A percentile compares a stretch with the other conserved stretches of the same genome.
Conservation (phyloP, 2,797 vertebrate species). For the Catostomus latipinnis region DNA sequence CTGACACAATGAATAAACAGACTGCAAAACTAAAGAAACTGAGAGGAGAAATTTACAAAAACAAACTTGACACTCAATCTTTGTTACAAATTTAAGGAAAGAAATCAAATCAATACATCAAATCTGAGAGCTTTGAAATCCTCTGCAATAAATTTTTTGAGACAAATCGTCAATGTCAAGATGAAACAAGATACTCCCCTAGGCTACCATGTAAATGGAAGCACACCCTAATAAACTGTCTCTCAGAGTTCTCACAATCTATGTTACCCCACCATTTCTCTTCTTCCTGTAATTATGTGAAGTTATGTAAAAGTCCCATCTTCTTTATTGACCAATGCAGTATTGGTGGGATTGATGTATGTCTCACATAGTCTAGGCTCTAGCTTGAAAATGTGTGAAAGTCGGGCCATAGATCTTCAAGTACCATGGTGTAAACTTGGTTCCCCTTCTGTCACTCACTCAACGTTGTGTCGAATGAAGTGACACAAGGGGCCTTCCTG, state of each 20-base stretch:
- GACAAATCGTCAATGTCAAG: slow-evolving; percentile 22
- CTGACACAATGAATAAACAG: slow-evolving; percentile 23
- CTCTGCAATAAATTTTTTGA: slow-evolving; percentile 6
- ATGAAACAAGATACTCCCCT: slow-evolving; percentile 10
- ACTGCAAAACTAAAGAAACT: slow-evolving; percentile 5
- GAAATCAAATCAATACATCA: slow-evolving; percentile 34
- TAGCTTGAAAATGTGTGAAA: neutral
- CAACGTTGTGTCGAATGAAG: too few species aligned
- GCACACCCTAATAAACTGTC: slow-evolving; percentile 7
- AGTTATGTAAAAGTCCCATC: slow-evolving; percentile 21
- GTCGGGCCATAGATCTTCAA: too few species aligned
- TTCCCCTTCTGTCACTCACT: too few species aligned
- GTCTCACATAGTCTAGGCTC: neutral
- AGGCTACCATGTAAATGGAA: slow-evolving; percentile 9
- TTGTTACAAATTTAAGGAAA: slow-evolving; percentile 31
- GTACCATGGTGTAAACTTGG: too few species aligned
- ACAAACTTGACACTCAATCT: slow-evolving; percentile 12
- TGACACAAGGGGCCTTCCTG: too few species aligned
- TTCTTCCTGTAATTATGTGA: slow-evolving; percentile 67
- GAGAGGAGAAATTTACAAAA: neutral
- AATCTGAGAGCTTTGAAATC: neutral
- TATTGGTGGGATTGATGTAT: neutral
- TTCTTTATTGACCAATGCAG: too few species aligned
- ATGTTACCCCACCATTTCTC: slow-evolving; percentile 62
- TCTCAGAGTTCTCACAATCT: slow-evolving; percentile 63